These are phyloP conservation scores for Aphis gossypii DNA, from an alignment of 1,140 invertebrate species.

Conservation along the genomic window DNA sequence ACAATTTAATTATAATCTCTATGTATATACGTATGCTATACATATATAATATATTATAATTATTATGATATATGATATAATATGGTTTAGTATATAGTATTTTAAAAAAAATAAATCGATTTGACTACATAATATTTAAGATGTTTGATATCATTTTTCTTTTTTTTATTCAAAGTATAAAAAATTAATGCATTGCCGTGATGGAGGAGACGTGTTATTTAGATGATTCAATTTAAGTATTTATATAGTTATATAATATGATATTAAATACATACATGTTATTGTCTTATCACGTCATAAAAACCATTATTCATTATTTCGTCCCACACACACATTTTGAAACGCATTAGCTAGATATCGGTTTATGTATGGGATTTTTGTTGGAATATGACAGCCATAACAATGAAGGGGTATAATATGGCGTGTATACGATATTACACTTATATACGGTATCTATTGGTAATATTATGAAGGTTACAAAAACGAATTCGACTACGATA, in stretches of 20 bases:
- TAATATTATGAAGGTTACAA: neutral
- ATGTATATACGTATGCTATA: too few species aligned
- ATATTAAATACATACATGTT: neutral
- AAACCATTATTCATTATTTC: slow-evolving; percentile 36
- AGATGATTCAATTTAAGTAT: neutral
- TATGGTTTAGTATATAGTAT: neutral
- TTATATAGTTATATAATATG: neutral
- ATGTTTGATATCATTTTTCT: neutral
- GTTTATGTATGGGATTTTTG: slow-evolving; percentile 5
- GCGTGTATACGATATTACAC: neutral
- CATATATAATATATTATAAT: neutral
- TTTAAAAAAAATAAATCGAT: neutral
- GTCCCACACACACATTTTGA: neutral
- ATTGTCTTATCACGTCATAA: neutral
- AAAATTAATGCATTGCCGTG: neutral
- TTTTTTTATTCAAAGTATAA: neutral
- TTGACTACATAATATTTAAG: neutral
- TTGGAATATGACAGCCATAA: slow-evolving; percentile 26
- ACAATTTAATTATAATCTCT: neutral
- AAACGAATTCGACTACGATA: neutral
- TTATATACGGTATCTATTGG: neutral
- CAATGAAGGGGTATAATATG: neutral
- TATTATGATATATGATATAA: too few species aligned
- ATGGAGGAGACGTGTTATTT: neutral
- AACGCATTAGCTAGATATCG: slow-evolving; percentile 24